Conservation (phyloP, 2,888 invertebrate genomes). For the Amphipoea lucens region DNA sequence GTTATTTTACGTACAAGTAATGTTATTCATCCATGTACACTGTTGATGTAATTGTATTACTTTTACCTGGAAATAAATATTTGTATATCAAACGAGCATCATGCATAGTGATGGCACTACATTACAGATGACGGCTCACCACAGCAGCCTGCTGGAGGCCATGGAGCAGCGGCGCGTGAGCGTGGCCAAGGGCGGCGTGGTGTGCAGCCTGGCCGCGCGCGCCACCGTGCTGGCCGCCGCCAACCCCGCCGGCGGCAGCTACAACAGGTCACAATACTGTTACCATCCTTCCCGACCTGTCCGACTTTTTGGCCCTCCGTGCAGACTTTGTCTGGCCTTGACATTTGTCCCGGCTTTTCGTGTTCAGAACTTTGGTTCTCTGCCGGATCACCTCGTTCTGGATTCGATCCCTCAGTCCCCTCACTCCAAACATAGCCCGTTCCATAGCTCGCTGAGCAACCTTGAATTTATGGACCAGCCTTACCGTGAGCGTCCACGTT, state of each 20-base stretch:
- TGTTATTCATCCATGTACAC: neutral
- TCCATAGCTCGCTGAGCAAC: too few relatives aligned
- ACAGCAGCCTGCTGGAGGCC: conserved; percentile 95
- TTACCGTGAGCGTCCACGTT: too few relatives aligned
- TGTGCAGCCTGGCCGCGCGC: conserved; percentile 94
- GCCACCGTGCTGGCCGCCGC: conserved; percentile 97
- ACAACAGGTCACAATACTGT: conserved; percentile 81
- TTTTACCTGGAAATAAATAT: neutral
- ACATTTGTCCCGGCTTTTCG: neutral
- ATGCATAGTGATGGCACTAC: neutral
- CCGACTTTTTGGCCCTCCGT: neutral
- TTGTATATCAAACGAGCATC: neutral
- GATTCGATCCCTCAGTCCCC: too few relatives aligned
- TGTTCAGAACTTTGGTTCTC: too few relatives aligned
- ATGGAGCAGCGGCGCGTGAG: conserved; percentile 98
- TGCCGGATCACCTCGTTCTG: too few relatives aligned
- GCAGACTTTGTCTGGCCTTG: neutral
- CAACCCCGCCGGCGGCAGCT: conserved; percentile 97
- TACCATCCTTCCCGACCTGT: neutral
- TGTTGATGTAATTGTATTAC: neutral
- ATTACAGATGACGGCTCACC: conserved; percentile 83
- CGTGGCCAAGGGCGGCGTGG: conserved; percentile 96
- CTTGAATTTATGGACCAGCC: too few relatives aligned
- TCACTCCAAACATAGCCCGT: too few relatives aligned
- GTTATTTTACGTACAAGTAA: neutral